phyloP scores from a whole-genome alignment of 2,888 invertebrate species.

The Metallyticus violacea region DNA sequence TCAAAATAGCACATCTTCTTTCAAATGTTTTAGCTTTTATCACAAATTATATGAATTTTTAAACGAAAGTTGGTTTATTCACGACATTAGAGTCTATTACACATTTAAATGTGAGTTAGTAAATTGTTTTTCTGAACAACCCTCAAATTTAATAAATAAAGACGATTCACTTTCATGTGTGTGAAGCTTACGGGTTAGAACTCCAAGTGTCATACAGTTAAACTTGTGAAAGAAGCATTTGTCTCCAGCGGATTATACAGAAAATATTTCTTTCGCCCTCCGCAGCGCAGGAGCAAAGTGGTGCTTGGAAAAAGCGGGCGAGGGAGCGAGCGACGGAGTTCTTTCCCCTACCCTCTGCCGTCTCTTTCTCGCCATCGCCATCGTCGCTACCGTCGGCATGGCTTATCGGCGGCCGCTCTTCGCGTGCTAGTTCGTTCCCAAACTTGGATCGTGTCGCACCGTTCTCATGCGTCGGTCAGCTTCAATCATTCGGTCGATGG shows the following conservation, averaged over 20 bases:
- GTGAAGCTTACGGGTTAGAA: not conserved
- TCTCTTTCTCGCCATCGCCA: not conserved
- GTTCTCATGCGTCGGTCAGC: not conserved
- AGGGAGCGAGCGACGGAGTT: not conserved
- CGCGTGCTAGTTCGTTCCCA: slow-evolving; percentile 1
- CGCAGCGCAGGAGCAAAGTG: not conserved
- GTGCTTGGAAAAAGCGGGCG: not conserved
- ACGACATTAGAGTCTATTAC: no score
- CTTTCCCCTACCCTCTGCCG: no score
- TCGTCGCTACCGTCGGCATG: not conserved
- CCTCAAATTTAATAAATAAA: not conserved
- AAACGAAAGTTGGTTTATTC: no score
- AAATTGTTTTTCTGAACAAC: no score
- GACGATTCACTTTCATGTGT: not conserved
- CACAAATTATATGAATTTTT: no score
- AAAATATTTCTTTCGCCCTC: not conserved
- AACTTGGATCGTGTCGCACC: not conserved
- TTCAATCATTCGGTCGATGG: not conserved
- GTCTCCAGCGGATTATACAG: not conserved
- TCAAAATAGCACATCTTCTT: no score
- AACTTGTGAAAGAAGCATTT: not conserved
- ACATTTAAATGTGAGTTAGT: no score
- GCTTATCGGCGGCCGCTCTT: not conserved
- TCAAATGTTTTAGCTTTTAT: no score
- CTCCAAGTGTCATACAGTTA: not conserved